Evolutionary conservation across 2,797 vertebrate genomes (phyloP).

Genomic region (Stomatorhinus walkeri): DNA sequence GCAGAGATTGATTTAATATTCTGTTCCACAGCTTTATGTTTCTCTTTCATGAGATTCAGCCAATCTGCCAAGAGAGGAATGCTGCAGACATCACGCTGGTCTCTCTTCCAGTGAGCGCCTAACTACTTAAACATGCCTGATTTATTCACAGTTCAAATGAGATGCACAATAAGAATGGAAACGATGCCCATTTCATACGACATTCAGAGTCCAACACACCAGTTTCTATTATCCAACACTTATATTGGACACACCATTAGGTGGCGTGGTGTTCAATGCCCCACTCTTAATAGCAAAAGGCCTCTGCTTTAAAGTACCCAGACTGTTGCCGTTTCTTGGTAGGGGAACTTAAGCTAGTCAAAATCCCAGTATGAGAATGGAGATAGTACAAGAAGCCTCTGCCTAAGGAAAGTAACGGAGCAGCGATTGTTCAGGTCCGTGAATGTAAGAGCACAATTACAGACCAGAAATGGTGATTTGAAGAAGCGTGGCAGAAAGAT

Average conservation of each 20-base stretch:
- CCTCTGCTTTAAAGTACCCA: background rate
- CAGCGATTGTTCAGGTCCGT: background rate
- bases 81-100: background rate
- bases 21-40: background rate
- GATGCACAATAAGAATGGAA: background rate
- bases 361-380: constrained; percentile 19
- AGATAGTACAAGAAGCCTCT: background rate
- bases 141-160: background rate
- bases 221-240: background rate
- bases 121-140: background rate
- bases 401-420: constrained; percentile 20
- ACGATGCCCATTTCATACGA: background rate
- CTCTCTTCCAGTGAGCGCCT: background rate
- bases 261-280: background rate
- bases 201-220: background rate
- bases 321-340: background rate
- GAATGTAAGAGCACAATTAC: background rate
- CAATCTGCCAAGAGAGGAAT: background rate
- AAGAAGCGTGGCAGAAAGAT: background rate
- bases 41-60: background rate
- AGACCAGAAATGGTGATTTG: background rate
- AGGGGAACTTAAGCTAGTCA: background rate
- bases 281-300: background rate
- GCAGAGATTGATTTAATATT: constrained; percentile 6
- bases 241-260: background rate